Conservation (phyloP, 2,113 vertebrate genomes). For the Ammodytes marinus region DNA sequence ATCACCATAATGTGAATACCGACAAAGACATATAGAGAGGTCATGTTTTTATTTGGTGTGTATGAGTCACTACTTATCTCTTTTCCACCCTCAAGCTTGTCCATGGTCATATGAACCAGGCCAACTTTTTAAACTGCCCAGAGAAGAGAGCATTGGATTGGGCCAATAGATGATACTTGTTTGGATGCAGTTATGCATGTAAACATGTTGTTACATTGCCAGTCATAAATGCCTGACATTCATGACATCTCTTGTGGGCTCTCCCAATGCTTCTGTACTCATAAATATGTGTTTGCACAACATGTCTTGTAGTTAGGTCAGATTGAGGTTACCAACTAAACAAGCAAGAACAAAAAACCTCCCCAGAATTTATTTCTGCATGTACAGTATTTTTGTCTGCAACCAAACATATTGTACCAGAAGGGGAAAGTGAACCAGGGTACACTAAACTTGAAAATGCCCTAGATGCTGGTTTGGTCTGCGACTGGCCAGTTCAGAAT, state of each 20-base stretch:
- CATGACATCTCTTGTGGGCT: background rate
- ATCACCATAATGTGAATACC: slow-evolving; percentile 52
- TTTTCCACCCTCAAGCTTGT: slow-evolving; percentile 79
- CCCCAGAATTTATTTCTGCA: too few relatives aligned
- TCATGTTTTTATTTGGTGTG: slow-evolving; percentile 69
- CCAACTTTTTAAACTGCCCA: slow-evolving; percentile 52
- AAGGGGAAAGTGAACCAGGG: background rate
- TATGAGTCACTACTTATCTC: slow-evolving; percentile 7
- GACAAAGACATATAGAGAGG: slow-evolving; percentile 63
- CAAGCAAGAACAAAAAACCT: background rate
- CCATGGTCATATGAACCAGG: slow-evolving; percentile 80
- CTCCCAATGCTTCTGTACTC: background rate
- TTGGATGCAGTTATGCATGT: background rate
- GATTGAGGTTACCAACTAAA: background rate
- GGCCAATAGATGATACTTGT: background rate
- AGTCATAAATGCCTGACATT: background rate
- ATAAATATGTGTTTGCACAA: background rate
- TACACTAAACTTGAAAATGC: background rate
- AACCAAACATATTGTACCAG: background rate
- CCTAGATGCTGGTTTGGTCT: background rate
- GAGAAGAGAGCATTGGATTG: background rate
- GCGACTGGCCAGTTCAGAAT: background rate
- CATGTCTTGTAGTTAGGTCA: background rate
- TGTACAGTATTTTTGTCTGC: too few relatives aligned
- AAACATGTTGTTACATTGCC: background rate